Conservation (phyloP, 1,140 invertebrate genomes). For the Hermetia illucens region DNA sequence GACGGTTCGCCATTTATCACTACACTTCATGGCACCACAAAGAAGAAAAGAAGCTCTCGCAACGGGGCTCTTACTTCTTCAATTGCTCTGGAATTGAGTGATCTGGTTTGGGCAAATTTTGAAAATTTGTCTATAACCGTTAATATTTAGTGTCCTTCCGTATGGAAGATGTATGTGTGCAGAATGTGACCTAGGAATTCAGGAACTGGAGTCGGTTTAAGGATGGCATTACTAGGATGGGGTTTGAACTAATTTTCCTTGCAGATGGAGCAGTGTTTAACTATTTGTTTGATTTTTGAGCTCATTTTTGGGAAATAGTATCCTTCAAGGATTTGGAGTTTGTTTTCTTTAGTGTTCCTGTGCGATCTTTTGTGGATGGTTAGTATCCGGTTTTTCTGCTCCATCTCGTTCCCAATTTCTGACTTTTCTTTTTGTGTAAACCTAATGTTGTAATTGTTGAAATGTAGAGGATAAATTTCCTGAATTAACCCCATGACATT, state of each 20-base stretch:
- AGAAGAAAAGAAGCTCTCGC: no score
- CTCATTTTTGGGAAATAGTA: neutral
- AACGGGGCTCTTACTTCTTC: no score
- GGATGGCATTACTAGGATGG: neutral
- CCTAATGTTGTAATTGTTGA: neutral
- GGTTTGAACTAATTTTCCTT: neutral
- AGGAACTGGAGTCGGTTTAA: neutral
- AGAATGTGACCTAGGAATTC: neutral
- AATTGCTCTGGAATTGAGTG: neutral
- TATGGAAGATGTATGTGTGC: neutral
- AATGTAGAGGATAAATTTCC: neutral
- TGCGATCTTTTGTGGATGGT: neutral
- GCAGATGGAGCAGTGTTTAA: neutral
- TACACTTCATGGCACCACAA: no score
- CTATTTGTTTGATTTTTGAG: neutral
- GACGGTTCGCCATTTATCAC: no score
- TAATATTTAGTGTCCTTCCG: neutral
- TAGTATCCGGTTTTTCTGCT: neutral
- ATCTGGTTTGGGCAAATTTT: neutral
- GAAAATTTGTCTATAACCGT: slow-evolving; percentile 1
- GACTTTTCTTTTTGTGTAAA: neutral
- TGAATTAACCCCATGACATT: neutral
- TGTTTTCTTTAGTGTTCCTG: neutral
- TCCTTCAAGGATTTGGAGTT: neutral
- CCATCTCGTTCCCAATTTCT: neutral